Conservation (phyloP, 2,113 vertebrate species). For the Excalfactoria chinensis region DNA sequence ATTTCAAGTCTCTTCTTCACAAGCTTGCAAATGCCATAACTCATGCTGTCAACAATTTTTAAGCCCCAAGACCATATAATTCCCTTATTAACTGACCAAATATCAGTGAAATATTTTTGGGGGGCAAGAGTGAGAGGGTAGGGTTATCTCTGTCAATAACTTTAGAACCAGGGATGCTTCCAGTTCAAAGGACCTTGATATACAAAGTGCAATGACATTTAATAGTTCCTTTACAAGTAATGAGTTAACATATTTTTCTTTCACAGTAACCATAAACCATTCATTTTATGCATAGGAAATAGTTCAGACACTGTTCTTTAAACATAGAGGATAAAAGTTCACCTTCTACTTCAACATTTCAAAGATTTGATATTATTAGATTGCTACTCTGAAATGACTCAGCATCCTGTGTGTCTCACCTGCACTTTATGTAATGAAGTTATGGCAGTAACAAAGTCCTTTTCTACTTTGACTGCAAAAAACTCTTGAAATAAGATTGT, state of each 20-base stretch:
- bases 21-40: not conserved
- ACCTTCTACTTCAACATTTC: not conserved
- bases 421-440: not conserved
- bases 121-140: not conserved
- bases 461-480: not conserved
- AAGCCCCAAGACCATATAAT: not conserved
- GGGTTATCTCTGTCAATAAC: not conserved
- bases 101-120: not conserved
- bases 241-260: not conserved
- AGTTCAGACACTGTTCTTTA: not conserved
- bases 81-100: not conserved
- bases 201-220: not conserved
- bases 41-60: not conserved
- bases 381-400: not conserved
- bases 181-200: not conserved
- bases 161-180: not conserved
- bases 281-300: not conserved
- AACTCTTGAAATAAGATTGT: not conserved
- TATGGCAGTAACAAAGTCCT: not conserved
- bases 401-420: accelerated
- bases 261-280: not conserved
- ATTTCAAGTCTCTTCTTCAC: not conserved
- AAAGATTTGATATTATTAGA: not conserved
- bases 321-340: not conserved
- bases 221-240: not conserved